Evolutionary conservation across 2,888 invertebrate species (phyloP).

Genomic region (Phaedon cochleariae): DNA sequence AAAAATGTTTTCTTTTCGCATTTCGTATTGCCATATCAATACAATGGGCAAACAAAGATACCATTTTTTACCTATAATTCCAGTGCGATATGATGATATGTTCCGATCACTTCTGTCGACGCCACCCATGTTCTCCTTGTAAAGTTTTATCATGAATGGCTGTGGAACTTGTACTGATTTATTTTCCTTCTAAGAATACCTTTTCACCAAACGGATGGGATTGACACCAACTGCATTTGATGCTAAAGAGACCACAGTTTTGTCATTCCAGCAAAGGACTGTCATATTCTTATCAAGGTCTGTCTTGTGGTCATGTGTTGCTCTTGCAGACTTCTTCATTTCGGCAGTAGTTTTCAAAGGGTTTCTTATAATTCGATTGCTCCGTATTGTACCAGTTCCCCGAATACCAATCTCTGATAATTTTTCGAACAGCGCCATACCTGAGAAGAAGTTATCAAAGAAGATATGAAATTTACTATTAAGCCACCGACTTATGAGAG

Average conservation of each 20-base stretch:
- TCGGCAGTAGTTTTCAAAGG: not conserved
- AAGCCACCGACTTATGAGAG: not conserved
- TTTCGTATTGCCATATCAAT: slow-evolving; percentile 11
- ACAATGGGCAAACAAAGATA: not conserved
- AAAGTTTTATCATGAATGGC: slow-evolving; percentile 8
- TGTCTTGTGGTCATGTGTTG: slow-evolving; percentile 4
- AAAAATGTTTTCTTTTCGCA: slow-evolving; percentile 11
- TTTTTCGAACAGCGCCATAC: slow-evolving; percentile 19
- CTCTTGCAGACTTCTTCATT: slow-evolving; percentile 7
- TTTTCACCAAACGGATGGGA: not conserved
- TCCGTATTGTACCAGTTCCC: slow-evolving; percentile 31
- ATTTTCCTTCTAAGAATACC: slow-evolving; percentile 9
- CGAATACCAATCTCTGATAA: slow-evolving; percentile 17
- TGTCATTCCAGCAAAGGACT: slow-evolving; percentile 31
- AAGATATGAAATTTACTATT: slow-evolving; percentile 14
- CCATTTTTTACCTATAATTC: slow-evolving; percentile 1
- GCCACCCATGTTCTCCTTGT: slow-evolving; percentile 35
- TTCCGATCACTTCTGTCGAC: slow-evolving; percentile 44
- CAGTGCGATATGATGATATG: slow-evolving; percentile 37
- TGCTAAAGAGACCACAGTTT: slow-evolving; percentile 29
- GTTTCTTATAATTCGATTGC: not conserved
- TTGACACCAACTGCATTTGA: slow-evolving; percentile 7
- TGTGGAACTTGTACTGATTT: slow-evolving; percentile 2
- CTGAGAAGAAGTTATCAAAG: slow-evolving; percentile 31
- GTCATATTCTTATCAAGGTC: slow-evolving; percentile 22